A percentile compares a stretch with the other conserved stretches of the same genome.
These are phyloP conservation scores for Vultur gryphus DNA, from an alignment of 2,797 vertebrate species.

Conservation along the genomic window DNA sequence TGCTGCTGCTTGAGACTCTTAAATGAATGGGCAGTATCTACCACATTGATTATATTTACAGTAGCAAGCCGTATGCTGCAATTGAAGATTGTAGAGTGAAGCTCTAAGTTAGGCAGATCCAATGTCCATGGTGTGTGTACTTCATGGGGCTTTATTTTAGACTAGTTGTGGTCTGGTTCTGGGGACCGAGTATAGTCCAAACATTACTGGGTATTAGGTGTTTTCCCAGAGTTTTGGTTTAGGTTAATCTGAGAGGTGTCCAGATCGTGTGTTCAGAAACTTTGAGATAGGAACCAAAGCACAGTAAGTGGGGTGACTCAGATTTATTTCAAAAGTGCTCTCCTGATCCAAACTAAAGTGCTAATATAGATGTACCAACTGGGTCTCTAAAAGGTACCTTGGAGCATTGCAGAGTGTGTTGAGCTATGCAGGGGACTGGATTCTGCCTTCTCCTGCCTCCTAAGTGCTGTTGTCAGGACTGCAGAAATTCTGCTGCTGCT, in stretches of 20 bases:
- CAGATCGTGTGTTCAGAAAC: neutral
- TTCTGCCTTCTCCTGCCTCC: neutral
- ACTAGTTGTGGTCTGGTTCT: neutral
- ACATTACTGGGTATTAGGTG: neutral
- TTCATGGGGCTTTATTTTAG: neutral
- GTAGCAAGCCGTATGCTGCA: neutral
- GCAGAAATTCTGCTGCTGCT: neutral
- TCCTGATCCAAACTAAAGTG: neutral
- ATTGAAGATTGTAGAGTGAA: neutral
- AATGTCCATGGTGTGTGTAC: rapidly evolving
- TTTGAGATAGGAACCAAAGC: neutral
- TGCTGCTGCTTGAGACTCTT: neutral
- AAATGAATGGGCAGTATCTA: neutral
- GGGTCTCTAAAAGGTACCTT: neutral
- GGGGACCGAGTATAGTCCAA: neutral
- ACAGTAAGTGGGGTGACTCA: neutral
- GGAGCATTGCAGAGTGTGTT: neutral
- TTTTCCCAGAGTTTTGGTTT: neutral
- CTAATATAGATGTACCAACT: neutral
- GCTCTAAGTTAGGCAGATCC: neutral
- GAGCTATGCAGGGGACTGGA: rapidly evolving
- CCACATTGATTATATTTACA: neutral
- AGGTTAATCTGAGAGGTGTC: neutral
- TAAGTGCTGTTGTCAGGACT: neutral
- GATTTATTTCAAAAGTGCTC: neutral